A percentile compares a stretch with the other conserved stretches of the same genome.
Evolutionary conservation across 2,888 invertebrate species (phyloP).

Genomic region (Phyllotreta striolata): DNA sequence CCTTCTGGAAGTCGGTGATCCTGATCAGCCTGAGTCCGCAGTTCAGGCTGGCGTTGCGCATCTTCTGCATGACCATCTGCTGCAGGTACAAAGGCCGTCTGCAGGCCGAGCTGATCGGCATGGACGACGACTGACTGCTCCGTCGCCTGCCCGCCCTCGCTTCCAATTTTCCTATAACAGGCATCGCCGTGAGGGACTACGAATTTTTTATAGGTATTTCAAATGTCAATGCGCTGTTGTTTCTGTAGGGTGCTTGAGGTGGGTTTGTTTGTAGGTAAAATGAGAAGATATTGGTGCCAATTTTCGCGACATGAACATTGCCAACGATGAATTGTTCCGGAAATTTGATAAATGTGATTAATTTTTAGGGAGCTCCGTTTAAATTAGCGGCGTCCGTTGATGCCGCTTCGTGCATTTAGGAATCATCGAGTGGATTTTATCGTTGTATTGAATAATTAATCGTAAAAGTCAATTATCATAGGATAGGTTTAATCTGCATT

Average conservation of each 20-base stretch:
- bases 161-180: constrained; percentile 54
- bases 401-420: no score
- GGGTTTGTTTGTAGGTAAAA: constrained; percentile 50
- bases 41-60: constrained; percentile 87
- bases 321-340: constrained; percentile 25
- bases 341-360: constrained; percentile 31
- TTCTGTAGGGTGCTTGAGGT: neutral
- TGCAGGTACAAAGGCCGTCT: constrained; percentile 85
- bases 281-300: constrained; percentile 57
- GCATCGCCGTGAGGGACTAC: constrained; percentile 57
- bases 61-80: constrained; percentile 88
- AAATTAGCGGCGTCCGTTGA: constrained; percentile 19
- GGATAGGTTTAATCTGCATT: constrained; percentile 28
- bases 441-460: constrained; percentile 31
- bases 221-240: neutral
- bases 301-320: constrained; percentile 46
- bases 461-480: constrained; percentile 48
- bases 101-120: constrained; percentile 84
- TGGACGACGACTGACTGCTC: constrained; percentile 81
- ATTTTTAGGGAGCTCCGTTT: constrained; percentile 30
- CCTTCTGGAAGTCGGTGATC: constrained; percentile 94
- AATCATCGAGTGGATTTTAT: neutral
- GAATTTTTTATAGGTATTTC: constrained; percentile 53
- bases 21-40: constrained; percentile 90
- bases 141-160: constrained; percentile 44